phyloP scores from a whole-genome alignment of 1,140 invertebrate species.

The Leptopilina clavipes region DNA sequence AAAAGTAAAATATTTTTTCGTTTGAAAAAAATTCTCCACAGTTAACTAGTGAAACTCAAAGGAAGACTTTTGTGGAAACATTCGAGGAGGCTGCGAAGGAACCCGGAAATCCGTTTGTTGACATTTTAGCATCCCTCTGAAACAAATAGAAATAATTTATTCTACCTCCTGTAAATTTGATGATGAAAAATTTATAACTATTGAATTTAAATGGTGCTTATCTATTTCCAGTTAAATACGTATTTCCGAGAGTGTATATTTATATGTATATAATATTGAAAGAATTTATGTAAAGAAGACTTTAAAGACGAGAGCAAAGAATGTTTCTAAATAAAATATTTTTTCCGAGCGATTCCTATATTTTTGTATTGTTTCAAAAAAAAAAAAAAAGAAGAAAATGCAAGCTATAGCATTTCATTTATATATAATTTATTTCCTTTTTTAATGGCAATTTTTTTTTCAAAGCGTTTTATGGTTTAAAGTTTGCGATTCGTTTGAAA shows the following conservation, averaged over 20 bases:
- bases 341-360: too few species aligned
- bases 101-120: slow-evolving; percentile 72
- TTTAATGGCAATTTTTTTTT: too few species aligned
- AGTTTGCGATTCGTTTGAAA: too few species aligned
- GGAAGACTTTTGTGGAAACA: slow-evolving; percentile 73
- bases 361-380: too few species aligned
- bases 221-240: slow-evolving; percentile 26
- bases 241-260: slow-evolving; percentile 25
- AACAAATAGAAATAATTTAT: background rate
- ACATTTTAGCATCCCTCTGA: slow-evolving; percentile 72
- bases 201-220: slow-evolving; percentile 12
- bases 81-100: slow-evolving; percentile 74
- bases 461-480: too few species aligned
- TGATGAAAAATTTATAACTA: background rate
- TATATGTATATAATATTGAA: slow-evolving; percentile 19
- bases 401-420: too few species aligned
- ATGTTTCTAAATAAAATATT: too few species aligned
- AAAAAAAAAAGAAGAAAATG: too few species aligned
- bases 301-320: background rate
- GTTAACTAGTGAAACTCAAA: slow-evolving; percentile 68
- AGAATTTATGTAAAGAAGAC: slow-evolving; percentile 15
- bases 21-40: slow-evolving; percentile 41
- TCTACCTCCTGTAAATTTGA: slow-evolving; percentile 8
- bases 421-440: too few species aligned
- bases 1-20: too few species aligned